Evolutionary conservation across 1,140 invertebrate species (phyloP).

Genomic region (Brachionus rubens): DNA sequence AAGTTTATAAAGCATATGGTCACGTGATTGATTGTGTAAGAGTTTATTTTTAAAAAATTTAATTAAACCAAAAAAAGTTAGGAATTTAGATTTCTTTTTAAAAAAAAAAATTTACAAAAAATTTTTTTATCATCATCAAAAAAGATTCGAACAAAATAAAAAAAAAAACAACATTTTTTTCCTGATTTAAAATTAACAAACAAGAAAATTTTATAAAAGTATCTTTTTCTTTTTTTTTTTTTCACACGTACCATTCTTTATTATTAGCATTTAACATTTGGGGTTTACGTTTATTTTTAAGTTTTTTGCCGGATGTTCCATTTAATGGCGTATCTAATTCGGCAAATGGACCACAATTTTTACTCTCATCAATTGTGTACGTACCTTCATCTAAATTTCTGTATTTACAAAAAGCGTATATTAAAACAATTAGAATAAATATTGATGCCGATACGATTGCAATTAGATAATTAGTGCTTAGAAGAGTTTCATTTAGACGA

Average conservation of each 20-base stretch:
- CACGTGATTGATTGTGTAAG: too few relatives aligned
- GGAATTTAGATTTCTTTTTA: too few relatives aligned
- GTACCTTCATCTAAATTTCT: conserved; percentile 78
- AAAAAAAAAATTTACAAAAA: too few relatives aligned
- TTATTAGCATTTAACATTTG: conserved; percentile 15
- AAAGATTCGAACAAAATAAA: too few relatives aligned
- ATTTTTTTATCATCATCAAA: too few relatives aligned
- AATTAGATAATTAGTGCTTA: not conserved
- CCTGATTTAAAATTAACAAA: conserved; percentile 14
- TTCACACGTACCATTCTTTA: conserved; percentile 42
- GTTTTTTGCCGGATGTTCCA: not conserved
- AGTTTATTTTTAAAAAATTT: too few relatives aligned
- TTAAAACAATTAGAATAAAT: conserved; percentile 68
- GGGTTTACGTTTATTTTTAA: not conserved
- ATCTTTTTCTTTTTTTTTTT: not conserved
- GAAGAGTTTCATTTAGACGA: not conserved
- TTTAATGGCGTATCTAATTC: conserved; percentile 27
- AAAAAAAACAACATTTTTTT: not conserved
- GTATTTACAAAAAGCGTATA: conserved; percentile 82
- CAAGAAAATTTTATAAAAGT: too few relatives aligned
- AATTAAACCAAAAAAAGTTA: too few relatives aligned
- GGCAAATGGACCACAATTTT: conserved; percentile 57
- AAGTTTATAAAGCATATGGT: too few relatives aligned
- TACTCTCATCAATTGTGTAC: conserved; percentile 82
- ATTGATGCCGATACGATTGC: not conserved